Percentiles rank a stretch among this genome's conserved stretches.
Evolutionary conservation across 2,888 invertebrate species (phyloP).

Genomic region (Neelides folsomi): DNA sequence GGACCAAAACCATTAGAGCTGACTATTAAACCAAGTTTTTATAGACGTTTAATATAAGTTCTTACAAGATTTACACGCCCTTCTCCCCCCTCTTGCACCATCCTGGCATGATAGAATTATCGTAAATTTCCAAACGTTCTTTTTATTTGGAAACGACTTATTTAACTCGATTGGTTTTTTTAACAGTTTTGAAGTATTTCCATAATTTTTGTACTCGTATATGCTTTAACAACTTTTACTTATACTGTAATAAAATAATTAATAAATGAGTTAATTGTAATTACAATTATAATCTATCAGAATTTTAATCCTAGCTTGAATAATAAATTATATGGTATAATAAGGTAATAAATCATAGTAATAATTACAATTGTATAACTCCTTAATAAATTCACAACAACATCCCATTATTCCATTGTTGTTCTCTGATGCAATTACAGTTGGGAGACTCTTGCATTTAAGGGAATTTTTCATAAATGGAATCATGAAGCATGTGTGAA

Average conservation of each 20-base stretch:
- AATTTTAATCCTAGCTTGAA: no score
- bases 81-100: constrained; percentile 3
- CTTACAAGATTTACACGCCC: constrained; percentile 7
- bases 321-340: no score
- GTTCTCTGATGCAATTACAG: not conserved
- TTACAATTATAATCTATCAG: no score
- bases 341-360: no score
- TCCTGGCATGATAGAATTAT: constrained; percentile 1
- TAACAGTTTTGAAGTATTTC: not conserved
- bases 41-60: constrained; percentile 8
- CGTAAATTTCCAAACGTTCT: constrained; percentile 4
- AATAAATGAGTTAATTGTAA: no score
- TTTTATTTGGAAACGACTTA: not conserved
- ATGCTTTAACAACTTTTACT: not conserved
- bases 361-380: no score
- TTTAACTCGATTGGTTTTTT: not conserved
- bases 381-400: not conserved
- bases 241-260: no score
- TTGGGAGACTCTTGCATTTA: no score
- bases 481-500: no score
- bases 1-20: constrained; percentile 2
- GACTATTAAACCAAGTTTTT: constrained; percentile 3
- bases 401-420: not conserved
- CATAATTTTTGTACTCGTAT: not conserved
- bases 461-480: no score